A percentile compares a stretch with the other conserved stretches of the same genome.
phyloP scores from a whole-genome alignment of 2,797 vertebrate species.

The Enteromius paludinosus region DNA sequence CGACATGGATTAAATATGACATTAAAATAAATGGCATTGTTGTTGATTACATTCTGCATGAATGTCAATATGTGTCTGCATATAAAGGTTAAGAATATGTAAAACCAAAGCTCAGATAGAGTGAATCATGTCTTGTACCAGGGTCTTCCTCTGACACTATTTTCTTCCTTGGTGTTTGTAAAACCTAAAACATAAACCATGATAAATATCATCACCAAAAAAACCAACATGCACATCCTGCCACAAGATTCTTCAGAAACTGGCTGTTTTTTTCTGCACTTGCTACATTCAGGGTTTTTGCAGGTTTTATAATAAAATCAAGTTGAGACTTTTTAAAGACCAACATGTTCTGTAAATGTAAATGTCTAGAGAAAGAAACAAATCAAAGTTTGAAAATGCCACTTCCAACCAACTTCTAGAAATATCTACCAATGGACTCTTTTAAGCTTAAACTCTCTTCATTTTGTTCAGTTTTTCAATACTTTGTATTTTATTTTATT shows the following conservation, averaged over 20 bases:
- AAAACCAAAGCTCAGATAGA: background rate
- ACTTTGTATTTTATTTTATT: too few relatives aligned
- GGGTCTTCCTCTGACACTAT: slow-evolving; percentile 63
- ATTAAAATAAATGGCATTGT: background rate
- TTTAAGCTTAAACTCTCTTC: background rate
- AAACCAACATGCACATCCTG: background rate
- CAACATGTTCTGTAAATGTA: background rate
- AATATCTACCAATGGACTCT: background rate
- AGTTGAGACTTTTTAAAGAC: background rate
- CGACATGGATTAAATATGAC: background rate
- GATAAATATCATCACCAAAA: background rate
- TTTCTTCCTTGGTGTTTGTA: slow-evolving; percentile 73
- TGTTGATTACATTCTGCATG: background rate
- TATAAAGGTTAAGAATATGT: background rate
- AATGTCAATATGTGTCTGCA: background rate
- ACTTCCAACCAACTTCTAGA: background rate
- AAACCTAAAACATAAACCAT: slow-evolving; percentile 36
- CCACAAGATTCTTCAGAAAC: background rate
- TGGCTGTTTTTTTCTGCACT: background rate
- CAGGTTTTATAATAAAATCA: background rate
- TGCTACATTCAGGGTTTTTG: background rate
- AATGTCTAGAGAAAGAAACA: background rate
- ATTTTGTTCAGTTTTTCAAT: background rate
- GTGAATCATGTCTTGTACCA: slow-evolving; percentile 51
- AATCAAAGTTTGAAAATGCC: background rate